Conservation (phyloP, 1,140 invertebrate species). For the Contarinia nasturtii region DNA sequence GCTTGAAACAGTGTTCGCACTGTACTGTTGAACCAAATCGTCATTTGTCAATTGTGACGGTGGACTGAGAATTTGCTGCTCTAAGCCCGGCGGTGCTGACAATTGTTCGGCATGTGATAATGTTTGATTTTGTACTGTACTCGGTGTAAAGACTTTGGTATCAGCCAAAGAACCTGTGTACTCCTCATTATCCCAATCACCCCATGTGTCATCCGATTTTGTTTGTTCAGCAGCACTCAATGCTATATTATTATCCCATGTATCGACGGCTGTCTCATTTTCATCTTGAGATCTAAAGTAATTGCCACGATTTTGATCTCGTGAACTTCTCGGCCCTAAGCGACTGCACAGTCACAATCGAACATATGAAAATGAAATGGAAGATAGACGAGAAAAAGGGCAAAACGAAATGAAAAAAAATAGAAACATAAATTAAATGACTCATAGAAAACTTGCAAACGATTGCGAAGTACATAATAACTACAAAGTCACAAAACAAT, state of each 20-base stretch:
- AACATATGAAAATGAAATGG: too few species aligned
- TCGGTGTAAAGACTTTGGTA: conserved; percentile 84
- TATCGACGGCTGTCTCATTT: conserved; percentile 26
- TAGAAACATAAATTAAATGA: too few species aligned
- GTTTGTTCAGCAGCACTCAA: conserved; percentile 15
- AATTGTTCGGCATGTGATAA: conserved; percentile 7
- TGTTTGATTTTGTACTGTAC: conserved; percentile 23
- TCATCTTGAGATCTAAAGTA: conserved; percentile 9
- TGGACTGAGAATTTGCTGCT: conserved; percentile 13
- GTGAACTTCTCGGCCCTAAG: conserved; percentile 26
- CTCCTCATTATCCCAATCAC: conserved; percentile 87
- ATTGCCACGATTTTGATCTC: conserved; percentile 18
- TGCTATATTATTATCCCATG: conserved; percentile 27
- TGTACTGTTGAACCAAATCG: conserved; percentile 5
- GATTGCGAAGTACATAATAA: too few species aligned
- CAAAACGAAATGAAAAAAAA: too few species aligned
- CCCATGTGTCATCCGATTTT: conserved; percentile 14
- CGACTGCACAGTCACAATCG: conserved; percentile 29
- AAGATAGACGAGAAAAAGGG: too few species aligned
- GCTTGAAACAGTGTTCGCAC: conserved; percentile 6
- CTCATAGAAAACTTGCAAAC: too few species aligned
- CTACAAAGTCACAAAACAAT: not conserved
- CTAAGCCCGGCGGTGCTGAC: conserved; percentile 20
- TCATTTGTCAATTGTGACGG: conserved; percentile 12
- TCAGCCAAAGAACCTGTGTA: conserved; percentile 83